Evolutionary conservation across 2,113 vertebrate genomes (phyloP).

Genomic region (Bujurquina vittata): DNA sequence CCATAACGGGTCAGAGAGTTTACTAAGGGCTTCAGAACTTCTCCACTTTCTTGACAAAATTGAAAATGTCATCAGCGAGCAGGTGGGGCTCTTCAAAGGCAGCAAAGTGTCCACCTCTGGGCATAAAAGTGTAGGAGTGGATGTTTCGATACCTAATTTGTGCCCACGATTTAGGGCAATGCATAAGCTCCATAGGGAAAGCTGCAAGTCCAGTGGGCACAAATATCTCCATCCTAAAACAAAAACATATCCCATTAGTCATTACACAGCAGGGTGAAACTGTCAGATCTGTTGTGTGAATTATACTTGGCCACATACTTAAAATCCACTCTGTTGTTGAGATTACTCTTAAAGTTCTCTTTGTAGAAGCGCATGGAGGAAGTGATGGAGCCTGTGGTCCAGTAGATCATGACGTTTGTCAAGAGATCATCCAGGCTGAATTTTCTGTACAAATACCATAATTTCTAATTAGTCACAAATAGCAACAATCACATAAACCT

Average conservation of each 20-base stretch:
- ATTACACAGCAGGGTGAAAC: neutral
- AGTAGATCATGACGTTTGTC: constrained; percentile 91
- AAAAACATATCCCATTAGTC: neutral
- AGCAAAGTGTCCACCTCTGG: constrained; percentile 87
- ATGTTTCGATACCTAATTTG: constrained; percentile 77
- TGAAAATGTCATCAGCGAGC: constrained; percentile 81
- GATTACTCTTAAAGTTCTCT: constrained; percentile 78
- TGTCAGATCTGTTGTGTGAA: neutral
- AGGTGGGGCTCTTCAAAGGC: constrained; percentile 88
- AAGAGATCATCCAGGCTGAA: constrained; percentile 88
- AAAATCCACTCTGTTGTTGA: constrained; percentile 6
- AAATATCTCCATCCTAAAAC: constrained; percentile 72
- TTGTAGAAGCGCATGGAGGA: constrained; percentile 91
- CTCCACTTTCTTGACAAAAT: constrained; percentile 86
- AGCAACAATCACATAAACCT: neutral
- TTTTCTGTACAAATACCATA: constrained; percentile 77
- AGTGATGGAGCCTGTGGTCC: constrained; percentile 86
- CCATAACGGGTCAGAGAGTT: neutral
- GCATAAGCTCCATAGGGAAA: constrained; percentile 82
- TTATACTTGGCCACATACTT: constrained; percentile 68
- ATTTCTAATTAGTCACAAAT: neutral
- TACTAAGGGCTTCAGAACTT: constrained; percentile 36
- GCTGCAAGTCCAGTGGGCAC: constrained; percentile 86
- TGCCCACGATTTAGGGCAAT: constrained; percentile 81
- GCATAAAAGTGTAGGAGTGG: constrained; percentile 83